Evolutionary conservation across 2,113 vertebrate species (phyloP), one percentile per base, ranked within the genome.

Genomic region (Gnathonemus longibarbis): DNA sequence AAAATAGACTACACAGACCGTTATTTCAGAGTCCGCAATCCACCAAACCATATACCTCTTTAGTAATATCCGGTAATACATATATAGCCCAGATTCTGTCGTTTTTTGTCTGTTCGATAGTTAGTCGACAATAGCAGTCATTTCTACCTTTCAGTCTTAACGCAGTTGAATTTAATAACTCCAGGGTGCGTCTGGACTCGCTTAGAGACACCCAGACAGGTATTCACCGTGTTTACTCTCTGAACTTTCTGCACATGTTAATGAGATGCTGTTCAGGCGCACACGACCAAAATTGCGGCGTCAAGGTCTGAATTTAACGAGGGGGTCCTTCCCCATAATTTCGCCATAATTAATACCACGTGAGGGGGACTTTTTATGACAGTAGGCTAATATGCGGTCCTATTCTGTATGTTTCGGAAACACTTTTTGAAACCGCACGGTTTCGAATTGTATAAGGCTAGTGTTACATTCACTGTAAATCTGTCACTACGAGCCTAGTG

Each of bases 161-260:
- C 91, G 89, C 91, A 92, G 91, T 66, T 49, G 91, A 93, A 91
- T 91, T 92, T 92, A 93, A 92, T 95, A 95, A 94, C 94, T 93
- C 92, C 91, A 90, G 93, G 91, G 84, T 93, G 93, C 93, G 94
- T 93, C 94, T 94, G 94, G 92, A 84, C 91, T 91, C 92, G 91
- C 93, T 94, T 94, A 95, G 94, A 94, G 92, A 93, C 93, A 90
- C 91, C 93, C 93, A 94, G 94, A 94, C 94, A 94, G 94, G 94
- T 93, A 94, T 93, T 93, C 89, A 92, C 91, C 91, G 89, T 48
- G 93, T 94, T 94, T 93, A 94, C 93, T 95, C 92, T 94, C 94
- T 94, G 93, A 94, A 94, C 92, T 95, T 94, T 95, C 93, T 94
- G 91, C 89, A 91, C 93, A 87, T 91, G 91, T 94, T 93, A 93